A percentile compares a stretch with the other conserved stretches of the same genome.
Conservation (phyloP, 2,113 vertebrate genomes). For the Lathamus discolor region DNA sequence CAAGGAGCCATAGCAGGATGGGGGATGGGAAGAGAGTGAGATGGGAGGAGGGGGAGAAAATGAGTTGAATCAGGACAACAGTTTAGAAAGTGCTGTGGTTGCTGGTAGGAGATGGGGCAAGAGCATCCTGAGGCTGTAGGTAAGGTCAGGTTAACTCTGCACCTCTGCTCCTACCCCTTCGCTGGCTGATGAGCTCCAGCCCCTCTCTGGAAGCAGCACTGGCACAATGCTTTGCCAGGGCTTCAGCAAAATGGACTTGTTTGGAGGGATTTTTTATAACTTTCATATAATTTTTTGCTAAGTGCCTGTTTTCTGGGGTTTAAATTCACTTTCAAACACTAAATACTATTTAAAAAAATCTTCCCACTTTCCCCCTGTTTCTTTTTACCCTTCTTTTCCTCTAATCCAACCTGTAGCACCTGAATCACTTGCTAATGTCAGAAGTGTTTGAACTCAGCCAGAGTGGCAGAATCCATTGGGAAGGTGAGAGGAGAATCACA, state of each 20-base stretch:
- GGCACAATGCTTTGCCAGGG: background rate
- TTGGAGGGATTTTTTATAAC: background rate
- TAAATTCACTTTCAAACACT: background rate
- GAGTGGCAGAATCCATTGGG: background rate
- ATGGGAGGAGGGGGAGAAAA: background rate
- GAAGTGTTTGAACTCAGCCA: background rate
- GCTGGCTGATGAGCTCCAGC: background rate
- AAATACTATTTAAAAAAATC: background rate
- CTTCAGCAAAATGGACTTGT: background rate
- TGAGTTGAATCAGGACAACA: rapidly evolving
- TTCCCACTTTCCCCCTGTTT: background rate
- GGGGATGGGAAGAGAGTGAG: background rate
- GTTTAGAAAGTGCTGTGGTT: background rate
- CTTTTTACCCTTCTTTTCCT: background rate
- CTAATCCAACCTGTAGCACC: no score
- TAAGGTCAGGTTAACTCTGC: background rate
- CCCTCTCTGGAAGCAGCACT: background rate
- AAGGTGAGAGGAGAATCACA: background rate
- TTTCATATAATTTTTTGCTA: background rate
- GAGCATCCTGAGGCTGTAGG: background rate
- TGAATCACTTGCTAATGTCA: background rate
- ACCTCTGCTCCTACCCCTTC: background rate
- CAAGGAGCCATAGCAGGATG: background rate
- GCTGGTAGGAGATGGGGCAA: background rate
- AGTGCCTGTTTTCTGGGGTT: background rate